Base-by-base conservation (phyloP, 2,113 vertebrate genomes). In the Hippocampus comes region DNA sequence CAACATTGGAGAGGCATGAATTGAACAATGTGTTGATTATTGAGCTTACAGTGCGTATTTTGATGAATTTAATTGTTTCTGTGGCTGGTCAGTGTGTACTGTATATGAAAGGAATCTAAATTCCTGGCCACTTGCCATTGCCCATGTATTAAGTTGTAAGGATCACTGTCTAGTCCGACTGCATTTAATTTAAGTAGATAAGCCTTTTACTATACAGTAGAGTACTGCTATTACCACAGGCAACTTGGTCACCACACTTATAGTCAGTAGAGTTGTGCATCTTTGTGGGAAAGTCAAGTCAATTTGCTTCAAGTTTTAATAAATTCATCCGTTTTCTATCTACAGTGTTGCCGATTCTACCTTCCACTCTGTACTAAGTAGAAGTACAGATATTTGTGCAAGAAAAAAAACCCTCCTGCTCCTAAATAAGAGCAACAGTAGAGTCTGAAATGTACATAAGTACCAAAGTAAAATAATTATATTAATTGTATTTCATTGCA, bases 101-200 rank as follows among this genome's bases (percentile, higher is more conserved):
- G 27, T 60, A 6, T 61, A 61, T 61, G 34, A 61, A 61, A 18
- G 57, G 15, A 61, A 46, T 15, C 63, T 23, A n/a, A 46, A 65
- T 43, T 43, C 21, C 63, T 65, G 63, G 41, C n/a, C 41, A 8
- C 17, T 43, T 65, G 38, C 63, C 41, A 43, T 65, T 23, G 38
- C 2, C 25, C 63, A 21, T 63, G 60, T 11, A 63, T 34, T 63
- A 63, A 41, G 23, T 63, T n/a, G 38, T 34, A 38, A 41, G 34
- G 38, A 41, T 23, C 63, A 65, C 41, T 43, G 63, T 65, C 63
- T 65, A 65, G 63, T 61, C 41, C 20, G 41, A 43, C 63, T 43
- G 21, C 63, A 11, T 64, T 64, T 64, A 42, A 65, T 65, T 65
- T 43, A 65, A 65, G 63, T 65, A 23, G 41, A 43, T 65, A 65